phyloP scores from a whole-genome alignment of 2,113 vertebrate genomes.

The Grammomys dolichurus region DNA sequence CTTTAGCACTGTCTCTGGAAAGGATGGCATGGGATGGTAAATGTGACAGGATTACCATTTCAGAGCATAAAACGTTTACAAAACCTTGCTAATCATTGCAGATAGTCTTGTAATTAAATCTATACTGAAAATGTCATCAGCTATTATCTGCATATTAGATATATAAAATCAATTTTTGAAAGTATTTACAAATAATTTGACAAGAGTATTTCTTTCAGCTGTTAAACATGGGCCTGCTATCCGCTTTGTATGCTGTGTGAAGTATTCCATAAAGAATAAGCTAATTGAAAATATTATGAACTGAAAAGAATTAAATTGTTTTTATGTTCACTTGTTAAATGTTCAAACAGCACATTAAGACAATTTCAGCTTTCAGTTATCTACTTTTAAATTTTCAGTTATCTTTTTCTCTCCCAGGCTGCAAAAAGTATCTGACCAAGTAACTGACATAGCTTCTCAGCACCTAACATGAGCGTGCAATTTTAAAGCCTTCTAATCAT shows the following conservation, averaged over 20 bases:
- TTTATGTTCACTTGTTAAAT: constrained; percentile 76
- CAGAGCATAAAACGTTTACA: constrained; percentile 63
- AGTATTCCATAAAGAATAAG: constrained; percentile 26
- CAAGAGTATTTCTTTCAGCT: constrained; percentile 44
- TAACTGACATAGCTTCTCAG: constrained; percentile 86
- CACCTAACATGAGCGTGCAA: constrained; percentile 86
- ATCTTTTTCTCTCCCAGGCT: constrained; percentile 67
- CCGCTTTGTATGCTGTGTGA: constrained; percentile 2
- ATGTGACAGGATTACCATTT: constrained; percentile 64
- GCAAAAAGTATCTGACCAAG: constrained; percentile 86
- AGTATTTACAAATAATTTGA: constrained; percentile 64
- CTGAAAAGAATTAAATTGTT: constrained; percentile 63
- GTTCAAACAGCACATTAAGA: constrained; percentile 55
- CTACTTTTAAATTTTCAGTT: constrained; percentile 78
- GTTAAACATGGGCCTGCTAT: not conserved
- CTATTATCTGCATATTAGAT: constrained; percentile 68
- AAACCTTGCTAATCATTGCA: constrained; percentile 72
- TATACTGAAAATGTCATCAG: constrained; percentile 77
- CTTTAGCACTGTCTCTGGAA: constrained; percentile 59
- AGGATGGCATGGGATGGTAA: constrained; percentile 54
- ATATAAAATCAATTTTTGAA: constrained; percentile 73
- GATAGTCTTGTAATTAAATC: constrained; percentile 72
- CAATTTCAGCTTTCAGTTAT: constrained; percentile 51
- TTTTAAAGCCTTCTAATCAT: constrained; percentile 94
- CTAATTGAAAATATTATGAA: constrained; percentile 69